Evolutionary conservation across 2,113 vertebrate genomes (phyloP).

Genomic region (Pica pica): DNA sequence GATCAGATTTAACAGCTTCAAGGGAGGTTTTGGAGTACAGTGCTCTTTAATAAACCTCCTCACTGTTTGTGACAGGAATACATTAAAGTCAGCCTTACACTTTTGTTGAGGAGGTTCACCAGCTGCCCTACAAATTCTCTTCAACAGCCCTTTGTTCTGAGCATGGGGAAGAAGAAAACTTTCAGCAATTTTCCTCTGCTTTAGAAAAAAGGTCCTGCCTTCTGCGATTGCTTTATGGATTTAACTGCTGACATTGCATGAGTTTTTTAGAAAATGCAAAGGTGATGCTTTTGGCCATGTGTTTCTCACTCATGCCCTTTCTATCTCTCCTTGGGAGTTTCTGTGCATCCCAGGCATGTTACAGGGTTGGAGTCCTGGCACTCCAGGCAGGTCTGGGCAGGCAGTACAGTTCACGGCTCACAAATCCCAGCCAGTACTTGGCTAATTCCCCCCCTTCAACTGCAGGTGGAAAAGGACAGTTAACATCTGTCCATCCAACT

Average conservation of each 20-base stretch:
- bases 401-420: not conserved
- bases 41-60: not conserved
- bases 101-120: not conserved
- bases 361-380: not conserved
- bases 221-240: not conserved
- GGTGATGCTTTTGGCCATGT: not conserved
- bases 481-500: not conserved
- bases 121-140: not conserved
- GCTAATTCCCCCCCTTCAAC: not conserved
- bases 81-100: not conserved
- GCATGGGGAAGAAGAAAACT: not conserved
- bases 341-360: not conserved
- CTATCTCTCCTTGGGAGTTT: not conserved
- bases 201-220: not conserved
- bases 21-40: not conserved
- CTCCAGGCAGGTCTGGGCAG: not conserved
- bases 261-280: not conserved
- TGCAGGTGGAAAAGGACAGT: not conserved
- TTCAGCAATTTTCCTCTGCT: not conserved
- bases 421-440: not conserved
- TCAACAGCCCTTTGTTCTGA: not conserved
- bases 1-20: not conserved
- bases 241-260: not conserved
- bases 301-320: not conserved
- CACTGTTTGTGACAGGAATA: not conserved